Base-by-base conservation (phyloP, 1,140 invertebrate species). In the Pseudomyrmex dendroicus region DNA sequence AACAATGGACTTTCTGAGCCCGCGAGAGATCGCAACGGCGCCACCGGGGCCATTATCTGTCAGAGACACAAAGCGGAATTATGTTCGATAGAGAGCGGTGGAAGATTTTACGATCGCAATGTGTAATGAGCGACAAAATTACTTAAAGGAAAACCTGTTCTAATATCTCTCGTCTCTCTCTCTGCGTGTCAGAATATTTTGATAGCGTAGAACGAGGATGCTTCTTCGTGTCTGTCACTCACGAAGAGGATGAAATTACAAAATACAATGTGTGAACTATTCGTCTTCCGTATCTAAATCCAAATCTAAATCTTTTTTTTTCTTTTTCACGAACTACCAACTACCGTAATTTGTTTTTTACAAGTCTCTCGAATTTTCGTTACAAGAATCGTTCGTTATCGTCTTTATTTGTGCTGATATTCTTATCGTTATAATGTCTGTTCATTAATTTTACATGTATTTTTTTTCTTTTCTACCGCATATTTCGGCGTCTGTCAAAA, bases 1-100 rank as follows among this genome's bases (percentile, higher is more conserved):
- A 78, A 78, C 63, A 68, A 68, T 68, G 12, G 15, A 56, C 35
- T 67, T 67, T 77, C 74, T 57, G 50, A 68, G 35, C 5, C 17
- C 25, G 62, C 25, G 20, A 46, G 52, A 68, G 48, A 77, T 68
- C 15, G 5, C 2, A 68, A 57, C 15, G 20, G 22, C 59, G 12
- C n/a, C 46, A 74, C 13, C 35, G 22, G 20, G 10, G 2, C 25
- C 52, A 17, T 68, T 78, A 70, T 12, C 10, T 67, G 63, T 52
- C 62, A 48, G 13, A 22, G 52, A 48, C 50, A 68, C 63, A 66
- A 74, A 64, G 17, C 17, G 64, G 20, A 70, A 70, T 57, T 70
- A 77, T 35, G 2, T 57, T 48, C 15, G 15, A 78, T 59, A 5
- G 20, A 13, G 9, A 22, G 10, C 70, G 35, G 10, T 78, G 35